Conservation (phyloP, 2,797 vertebrate species). For the Neopelma chrysocephalum region DNA sequence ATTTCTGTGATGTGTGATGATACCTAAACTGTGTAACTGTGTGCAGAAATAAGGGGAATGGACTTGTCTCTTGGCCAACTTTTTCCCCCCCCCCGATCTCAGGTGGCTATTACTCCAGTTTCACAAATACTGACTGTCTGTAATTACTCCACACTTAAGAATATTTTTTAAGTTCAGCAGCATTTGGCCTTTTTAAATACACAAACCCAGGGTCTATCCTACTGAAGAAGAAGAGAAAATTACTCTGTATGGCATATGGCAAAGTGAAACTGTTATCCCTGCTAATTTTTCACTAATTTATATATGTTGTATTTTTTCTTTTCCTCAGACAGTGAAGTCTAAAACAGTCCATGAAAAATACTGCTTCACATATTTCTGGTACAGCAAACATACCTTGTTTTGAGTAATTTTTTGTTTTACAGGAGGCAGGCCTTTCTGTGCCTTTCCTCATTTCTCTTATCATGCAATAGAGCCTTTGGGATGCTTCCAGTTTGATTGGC, state of each 20-base stretch:
- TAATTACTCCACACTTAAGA: neutral
- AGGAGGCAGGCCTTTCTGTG: neutral
- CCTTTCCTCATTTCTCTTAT: neutral
- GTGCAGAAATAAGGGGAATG: neutral
- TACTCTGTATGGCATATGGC: neutral
- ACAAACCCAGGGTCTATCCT: neutral
- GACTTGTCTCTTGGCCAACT: neutral
- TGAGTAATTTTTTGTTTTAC: neutral
- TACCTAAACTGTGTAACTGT: neutral
- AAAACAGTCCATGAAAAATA: constrained; percentile 41
- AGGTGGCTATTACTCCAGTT: neutral
- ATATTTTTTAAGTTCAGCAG: neutral
- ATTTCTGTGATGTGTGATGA: neutral
- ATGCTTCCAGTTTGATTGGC: constrained; percentile 20
- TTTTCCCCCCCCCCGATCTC: neutral
- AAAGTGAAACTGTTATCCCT: neutral
- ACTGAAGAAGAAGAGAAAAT: neutral
- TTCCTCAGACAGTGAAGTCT: constrained; percentile 36
- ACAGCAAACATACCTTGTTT: neutral
- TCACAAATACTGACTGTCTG: neutral
- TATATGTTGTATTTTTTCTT: constrained; percentile 3
- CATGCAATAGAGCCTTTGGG: neutral
- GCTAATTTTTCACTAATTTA: constrained; percentile 54
- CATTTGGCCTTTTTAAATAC: constrained; percentile 1
- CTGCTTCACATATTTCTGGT: constrained; percentile 14